These are phyloP conservation scores for Mellivora capensis DNA, from an alignment of 2,113 vertebrate species.

Conservation along the genomic window DNA sequence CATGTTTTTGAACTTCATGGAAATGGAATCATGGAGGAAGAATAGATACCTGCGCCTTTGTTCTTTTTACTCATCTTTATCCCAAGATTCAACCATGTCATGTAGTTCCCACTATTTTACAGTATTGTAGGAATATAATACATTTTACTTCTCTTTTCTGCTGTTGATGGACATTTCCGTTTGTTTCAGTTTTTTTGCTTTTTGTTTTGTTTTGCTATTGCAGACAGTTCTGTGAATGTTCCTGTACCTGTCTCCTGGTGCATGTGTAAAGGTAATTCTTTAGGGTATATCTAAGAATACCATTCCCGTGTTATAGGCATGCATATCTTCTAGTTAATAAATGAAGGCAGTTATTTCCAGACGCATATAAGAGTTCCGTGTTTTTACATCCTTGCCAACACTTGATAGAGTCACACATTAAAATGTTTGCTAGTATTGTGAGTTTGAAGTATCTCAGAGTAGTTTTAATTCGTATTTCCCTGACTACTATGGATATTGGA, in stretches of 20 bases:
- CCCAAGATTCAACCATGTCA: rapidly evolving
- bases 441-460: background rate
- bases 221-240: background rate
- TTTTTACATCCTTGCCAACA: background rate
- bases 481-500: background rate
- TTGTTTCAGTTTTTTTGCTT: background rate
- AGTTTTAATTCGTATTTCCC: background rate
- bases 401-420: background rate
- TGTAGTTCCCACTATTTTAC: background rate
- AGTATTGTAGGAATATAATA: background rate
- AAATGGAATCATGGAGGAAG: background rate
- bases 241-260: background rate
- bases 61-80: background rate
- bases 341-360: background rate
- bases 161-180: background rate
- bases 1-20: background rate
- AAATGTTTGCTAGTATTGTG: background rate
- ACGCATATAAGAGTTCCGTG: background rate
- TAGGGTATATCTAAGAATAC: background rate
- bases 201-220: background rate
- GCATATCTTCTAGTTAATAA: background rate
- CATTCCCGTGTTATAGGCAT: background rate
- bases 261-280: background rate
- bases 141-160: background rate
- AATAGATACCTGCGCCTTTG: background rate